Evolutionary conservation across 2,113 vertebrate species (phyloP), one percentile per base, ranked within the genome.

Genomic region (Cynopterus brachyotis): DNA sequence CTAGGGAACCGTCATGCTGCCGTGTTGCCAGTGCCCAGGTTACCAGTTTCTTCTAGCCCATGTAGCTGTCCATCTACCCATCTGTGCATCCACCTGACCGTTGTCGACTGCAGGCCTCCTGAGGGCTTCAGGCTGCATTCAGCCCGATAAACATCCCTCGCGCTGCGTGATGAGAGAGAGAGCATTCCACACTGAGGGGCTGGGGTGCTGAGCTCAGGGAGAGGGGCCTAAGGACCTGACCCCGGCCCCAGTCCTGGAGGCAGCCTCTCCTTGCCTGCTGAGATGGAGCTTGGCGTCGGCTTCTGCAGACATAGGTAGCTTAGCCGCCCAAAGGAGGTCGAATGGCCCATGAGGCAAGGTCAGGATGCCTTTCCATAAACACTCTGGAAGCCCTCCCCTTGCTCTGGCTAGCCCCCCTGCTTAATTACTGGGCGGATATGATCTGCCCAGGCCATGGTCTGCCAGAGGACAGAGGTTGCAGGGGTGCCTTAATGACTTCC

Each of bases 301-400:
- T 70, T 79, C 79, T 59, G 40, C 75, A 88, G 86, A 87, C 50
- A 1, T 0, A 86, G 76, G 55, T 30, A 85, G 69, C 72, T 83
- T 50, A 53, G 20, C 22, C 28, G 12, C 50, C 62, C 5, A 6
- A 95, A 95, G 91, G 66, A 73, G 40, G 45, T 82, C 10, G 1
- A 86, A 42, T 87, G 59, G 83, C 59, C 26, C 3, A 20, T 3
- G 16, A 89, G 59, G 87, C 91, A 0, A 90, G 0, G 0, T 81
- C 90, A 57, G 57, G 6, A 93, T 0, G 0, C 35, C 87, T 87
- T 78, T 95, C 91, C 81, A 3, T 84, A 88, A 91, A 83, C 95
- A 97, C 79, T 32, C 70, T 73, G 81, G 70, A 94, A 79, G 60
- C 60, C 60, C 72, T 90, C 47, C 67, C 30, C 66, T 86, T 91